Conservation (phyloP, 2,888 invertebrate species). For the Plusia festucae region DNA sequence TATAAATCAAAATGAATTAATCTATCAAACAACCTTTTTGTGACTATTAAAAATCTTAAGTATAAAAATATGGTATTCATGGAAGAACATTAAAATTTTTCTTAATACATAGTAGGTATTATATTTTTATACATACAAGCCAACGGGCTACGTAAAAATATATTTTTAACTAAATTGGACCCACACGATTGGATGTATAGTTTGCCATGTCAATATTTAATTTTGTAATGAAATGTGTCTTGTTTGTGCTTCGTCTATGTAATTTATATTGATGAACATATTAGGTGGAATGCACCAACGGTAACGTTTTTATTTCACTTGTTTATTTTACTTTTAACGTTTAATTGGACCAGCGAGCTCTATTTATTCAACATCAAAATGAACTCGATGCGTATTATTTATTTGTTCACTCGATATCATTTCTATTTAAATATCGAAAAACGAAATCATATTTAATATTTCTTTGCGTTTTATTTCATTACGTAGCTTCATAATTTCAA, state of each 20-base stretch:
- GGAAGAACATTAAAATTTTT: no score
- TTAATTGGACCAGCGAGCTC: conserved; percentile 57
- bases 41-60: no score
- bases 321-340: conserved; percentile 39
- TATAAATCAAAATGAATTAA: no score
- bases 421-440: conserved; percentile 20
- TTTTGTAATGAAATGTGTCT: conserved; percentile 30
- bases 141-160: no score
- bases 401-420: conserved; percentile 19
- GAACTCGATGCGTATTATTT: conserved; percentile 40
- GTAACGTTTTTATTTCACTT: conserved; percentile 43
- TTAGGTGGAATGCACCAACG: conserved; percentile 26
- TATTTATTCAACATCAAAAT: conserved; percentile 54
- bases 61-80: no score
- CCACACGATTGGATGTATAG: conserved; percentile 17
- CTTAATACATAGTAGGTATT: no score
- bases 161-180: no score
- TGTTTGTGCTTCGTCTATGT: conserved; percentile 7
- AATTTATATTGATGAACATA: conserved; percentile 27
- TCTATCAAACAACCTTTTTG: no score
- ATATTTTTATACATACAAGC: no score
- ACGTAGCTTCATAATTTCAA: background rate
- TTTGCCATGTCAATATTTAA: conserved; percentile 34
- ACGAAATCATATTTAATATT: background rate
- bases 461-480: background rate